These are phyloP conservation scores for Amphimedon queenslandica DNA, from an alignment of 37 sponge, comb jelly and placozoan species.

Conservation along the genomic window DNA sequence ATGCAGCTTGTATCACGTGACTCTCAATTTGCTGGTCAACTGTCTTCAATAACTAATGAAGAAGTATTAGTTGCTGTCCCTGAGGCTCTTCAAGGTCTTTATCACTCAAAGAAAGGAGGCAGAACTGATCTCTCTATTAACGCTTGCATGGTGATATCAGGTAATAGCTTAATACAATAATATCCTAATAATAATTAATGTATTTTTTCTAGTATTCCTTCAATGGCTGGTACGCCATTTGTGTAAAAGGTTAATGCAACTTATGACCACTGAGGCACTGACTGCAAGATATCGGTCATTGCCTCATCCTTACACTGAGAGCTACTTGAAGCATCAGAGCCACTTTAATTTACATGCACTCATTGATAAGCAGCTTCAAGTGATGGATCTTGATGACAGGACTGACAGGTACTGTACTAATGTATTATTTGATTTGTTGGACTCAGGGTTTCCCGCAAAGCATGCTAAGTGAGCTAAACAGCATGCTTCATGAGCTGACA, in stretches of 20 bases:
- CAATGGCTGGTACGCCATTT: slow-evolving; percentile 24
- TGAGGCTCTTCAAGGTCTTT: slow-evolving; percentile 26
- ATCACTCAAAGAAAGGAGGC: neutral
- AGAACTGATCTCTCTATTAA: slow-evolving; percentile 14
- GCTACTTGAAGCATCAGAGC: slow-evolving; percentile 71
- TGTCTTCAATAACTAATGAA: slow-evolving; percentile 16
- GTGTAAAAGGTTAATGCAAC: slow-evolving; percentile 11
- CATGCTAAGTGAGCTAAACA: too few relatives aligned
- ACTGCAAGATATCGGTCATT: slow-evolving; percentile 18
- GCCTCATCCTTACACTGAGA: slow-evolving; percentile 37
- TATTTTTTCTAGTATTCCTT: neutral
- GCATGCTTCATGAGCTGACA: too few relatives aligned
- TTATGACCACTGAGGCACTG: slow-evolving; percentile 27
- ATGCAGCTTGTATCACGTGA: slow-evolving; percentile 16
- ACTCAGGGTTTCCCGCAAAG: too few relatives aligned
- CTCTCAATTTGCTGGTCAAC: slow-evolving; percentile 40
- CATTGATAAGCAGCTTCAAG: slow-evolving; percentile 22
- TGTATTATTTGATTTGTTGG: too few relatives aligned
- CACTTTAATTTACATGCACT: slow-evolving; percentile 76
- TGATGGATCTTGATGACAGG: neutral
- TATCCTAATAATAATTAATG: neutral
- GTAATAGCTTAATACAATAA: slow-evolving; percentile 9
- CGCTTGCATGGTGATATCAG: slow-evolving; percentile 46
- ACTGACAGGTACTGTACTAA: neutral
- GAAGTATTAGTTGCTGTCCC: slow-evolving; percentile 16